Conservation (phyloP, 1,140 invertebrate species). For the Acromyrmex heyeri region DNA sequence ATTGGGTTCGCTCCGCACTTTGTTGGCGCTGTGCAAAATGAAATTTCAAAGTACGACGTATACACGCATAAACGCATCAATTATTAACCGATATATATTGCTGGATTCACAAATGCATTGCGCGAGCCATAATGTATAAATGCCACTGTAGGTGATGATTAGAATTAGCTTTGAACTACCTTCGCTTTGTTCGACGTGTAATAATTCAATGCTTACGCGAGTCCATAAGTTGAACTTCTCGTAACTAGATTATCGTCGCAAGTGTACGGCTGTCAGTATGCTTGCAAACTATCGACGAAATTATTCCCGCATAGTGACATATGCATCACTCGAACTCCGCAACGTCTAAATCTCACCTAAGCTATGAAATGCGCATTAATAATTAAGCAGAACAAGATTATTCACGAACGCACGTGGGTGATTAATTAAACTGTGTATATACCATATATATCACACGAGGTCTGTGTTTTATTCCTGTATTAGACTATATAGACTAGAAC, state of each 20-base stretch:
- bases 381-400: constrained; percentile 18
- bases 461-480: too few relatives aligned
- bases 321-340: background rate
- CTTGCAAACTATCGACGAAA: constrained; percentile 31
- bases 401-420: background rate
- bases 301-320: constrained; percentile 36
- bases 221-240: constrained; percentile 3
- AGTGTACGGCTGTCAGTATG: background rate
- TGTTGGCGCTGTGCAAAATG: background rate
- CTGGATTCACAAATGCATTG: background rate
- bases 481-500: too few relatives aligned
- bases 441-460: background rate
- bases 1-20: background rate
- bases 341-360: background rate
- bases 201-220: constrained; percentile 28
- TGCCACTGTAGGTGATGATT: constrained; percentile 9
- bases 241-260: constrained; percentile 32
- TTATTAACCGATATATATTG: constrained; percentile 25
- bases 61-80: background rate
- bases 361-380: constrained; percentile 15
- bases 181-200: constrained; percentile 1
- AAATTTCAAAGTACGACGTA: constrained; percentile 3
- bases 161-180: constrained; percentile 20
- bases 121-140: constrained; percentile 35
- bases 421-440: constrained; percentile 21